These are phyloP conservation scores for Oligia latruncula DNA, from an alignment of 2,888 invertebrate genomes.

Conservation along the genomic window DNA sequence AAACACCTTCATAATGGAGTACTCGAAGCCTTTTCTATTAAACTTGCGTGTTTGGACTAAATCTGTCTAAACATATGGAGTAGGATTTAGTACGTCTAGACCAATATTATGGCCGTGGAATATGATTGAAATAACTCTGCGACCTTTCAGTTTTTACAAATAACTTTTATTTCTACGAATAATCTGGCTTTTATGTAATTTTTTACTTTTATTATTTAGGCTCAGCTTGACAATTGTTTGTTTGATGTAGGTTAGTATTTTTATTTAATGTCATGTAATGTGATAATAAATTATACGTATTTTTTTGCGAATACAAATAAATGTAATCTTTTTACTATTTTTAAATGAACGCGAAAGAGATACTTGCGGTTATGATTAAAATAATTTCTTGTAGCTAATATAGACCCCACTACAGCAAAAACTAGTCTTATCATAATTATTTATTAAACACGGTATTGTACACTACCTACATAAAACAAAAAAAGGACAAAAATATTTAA, in stretches of 20 bases:
- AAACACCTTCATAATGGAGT: conserved; percentile 32
- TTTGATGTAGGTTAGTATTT: background rate
- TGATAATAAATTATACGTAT: background rate
- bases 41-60: conserved; percentile 51
- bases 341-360: background rate
- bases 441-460: background rate
- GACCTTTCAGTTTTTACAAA: conserved; percentile 40
- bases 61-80: conserved; percentile 43
- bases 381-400: background rate
- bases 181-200: conserved; percentile 11
- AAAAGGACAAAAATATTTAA: background rate
- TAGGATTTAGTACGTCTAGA: conserved; percentile 65
- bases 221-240: background rate
- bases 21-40: conserved; percentile 30
- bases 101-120: conserved; percentile 48
- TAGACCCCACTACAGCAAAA: background rate
- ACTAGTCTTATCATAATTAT: background rate
- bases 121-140: conserved; percentile 45
- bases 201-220: background rate
- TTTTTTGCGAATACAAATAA: background rate
- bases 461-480: background rate
- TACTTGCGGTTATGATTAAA: background rate
- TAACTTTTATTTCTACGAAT: conserved; percentile 26
- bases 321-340: background rate
- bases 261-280: background rate